phyloP scores from a whole-genome alignment of 37 sponge, comb jelly and placozoan genomes.

The Hexactinellida sp. region DNA sequence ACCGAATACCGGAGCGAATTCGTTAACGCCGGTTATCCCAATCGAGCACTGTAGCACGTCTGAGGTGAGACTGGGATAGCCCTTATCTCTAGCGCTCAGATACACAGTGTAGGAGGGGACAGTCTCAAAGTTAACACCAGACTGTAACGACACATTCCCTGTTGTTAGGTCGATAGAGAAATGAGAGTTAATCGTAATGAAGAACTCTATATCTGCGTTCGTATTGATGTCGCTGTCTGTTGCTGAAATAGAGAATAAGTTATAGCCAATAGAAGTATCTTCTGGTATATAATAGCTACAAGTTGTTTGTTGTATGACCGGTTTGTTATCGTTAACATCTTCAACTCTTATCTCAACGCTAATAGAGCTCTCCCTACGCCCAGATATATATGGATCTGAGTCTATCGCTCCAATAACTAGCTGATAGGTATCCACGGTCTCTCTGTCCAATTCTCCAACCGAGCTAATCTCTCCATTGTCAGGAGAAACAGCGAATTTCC shows the following conservation, averaged over 20 bases:
- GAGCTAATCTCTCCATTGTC: not conserved
- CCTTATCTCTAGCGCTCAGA: not conserved
- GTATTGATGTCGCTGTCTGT: not conserved
- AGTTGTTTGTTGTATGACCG: not conserved
- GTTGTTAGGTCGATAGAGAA: not conserved
- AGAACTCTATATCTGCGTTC: not conserved
- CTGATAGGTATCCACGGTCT: not conserved
- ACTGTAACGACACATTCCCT: not conserved
- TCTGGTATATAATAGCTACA: not conserved
- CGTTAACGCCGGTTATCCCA: not conserved
- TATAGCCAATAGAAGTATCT: not conserved
- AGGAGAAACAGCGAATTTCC: not conserved
- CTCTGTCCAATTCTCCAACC: conserved; percentile 11
- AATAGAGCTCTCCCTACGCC: not conserved
- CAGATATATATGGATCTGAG: not conserved
- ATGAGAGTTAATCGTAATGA: not conserved
- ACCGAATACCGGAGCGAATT: not conserved
- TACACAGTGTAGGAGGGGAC: not conserved
- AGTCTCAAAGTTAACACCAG: not conserved
- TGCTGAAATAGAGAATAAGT: not conserved
- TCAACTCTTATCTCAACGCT: not conserved
- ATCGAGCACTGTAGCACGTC: not conserved
- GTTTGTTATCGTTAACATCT: conserved; percentile 19
- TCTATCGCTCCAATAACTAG: conserved; percentile 10
- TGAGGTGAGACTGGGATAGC: not conserved